A percentile compares a stretch with the other conserved stretches of the same genome.
phyloP scores from a whole-genome alignment of 2,888 invertebrate genomes.

The Leptinotarsa tumamoca region DNA sequence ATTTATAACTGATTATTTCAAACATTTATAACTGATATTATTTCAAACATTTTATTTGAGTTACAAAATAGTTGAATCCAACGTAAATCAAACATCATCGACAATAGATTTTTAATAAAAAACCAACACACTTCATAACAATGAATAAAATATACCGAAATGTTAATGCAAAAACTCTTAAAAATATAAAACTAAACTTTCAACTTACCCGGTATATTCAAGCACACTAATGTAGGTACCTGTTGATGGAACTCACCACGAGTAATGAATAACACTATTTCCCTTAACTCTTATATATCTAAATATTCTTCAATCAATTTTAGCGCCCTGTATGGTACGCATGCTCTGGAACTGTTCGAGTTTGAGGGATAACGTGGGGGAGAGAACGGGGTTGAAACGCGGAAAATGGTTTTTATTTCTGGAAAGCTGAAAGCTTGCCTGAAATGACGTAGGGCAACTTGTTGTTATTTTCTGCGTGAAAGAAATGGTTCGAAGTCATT shows the following conservation, averaged over 20 bases:
- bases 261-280: conserved; percentile 47
- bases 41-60: no score
- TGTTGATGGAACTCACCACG: conserved; percentile 46
- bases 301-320: conserved; percentile 54
- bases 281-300: conserved; percentile 51
- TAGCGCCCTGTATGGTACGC: conserved; percentile 52
- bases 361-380: conserved; percentile 8
- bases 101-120: no score
- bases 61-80: no score
- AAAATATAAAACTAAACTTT: not conserved
- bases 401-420: conserved; percentile 28
- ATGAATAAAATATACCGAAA: not conserved
- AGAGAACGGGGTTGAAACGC: conserved; percentile 26
- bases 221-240: conserved; percentile 38
- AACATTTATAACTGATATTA: no score
- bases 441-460: not conserved
- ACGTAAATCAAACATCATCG: no score
- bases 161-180: not conserved
- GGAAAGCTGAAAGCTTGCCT: not conserved
- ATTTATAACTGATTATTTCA: no score
- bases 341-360: conserved; percentile 41
- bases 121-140: no score
- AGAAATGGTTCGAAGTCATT: not conserved
- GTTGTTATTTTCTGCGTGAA: not conserved
- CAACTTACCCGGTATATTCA: conserved; percentile 37